These are phyloP conservation scores for Apodemus sylvaticus DNA, from an alignment of 2,113 vertebrate genomes.

Conservation along the genomic window DNA sequence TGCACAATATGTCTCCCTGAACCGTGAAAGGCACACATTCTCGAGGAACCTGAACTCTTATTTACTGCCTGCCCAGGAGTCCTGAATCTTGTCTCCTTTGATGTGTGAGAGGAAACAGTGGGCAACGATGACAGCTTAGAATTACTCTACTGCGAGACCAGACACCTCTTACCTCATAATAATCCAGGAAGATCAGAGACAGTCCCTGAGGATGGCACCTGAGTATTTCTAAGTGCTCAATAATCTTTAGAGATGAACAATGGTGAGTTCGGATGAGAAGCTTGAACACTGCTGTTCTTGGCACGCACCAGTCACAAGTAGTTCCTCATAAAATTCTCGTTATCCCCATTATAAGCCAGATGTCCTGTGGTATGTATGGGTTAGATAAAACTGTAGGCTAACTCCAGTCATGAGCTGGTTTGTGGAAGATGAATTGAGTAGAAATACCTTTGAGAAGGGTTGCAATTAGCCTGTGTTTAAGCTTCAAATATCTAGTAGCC, in stretches of 20 bases:
- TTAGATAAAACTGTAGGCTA: not conserved
- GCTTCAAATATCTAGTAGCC: not conserved
- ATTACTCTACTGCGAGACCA: not conserved
- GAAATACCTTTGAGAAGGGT: not conserved
- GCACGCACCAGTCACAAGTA: not conserved
- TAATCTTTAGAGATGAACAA: not conserved
- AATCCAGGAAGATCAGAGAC: not conserved
- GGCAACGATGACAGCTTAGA: not conserved
- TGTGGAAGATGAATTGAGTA: not conserved
- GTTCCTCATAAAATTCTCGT: not conserved
- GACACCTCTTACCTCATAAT: not conserved
- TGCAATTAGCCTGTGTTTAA: not conserved
- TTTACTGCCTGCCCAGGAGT: not conserved
- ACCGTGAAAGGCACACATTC: not conserved
- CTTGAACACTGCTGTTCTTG: not conserved
- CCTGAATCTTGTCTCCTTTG: not conserved
- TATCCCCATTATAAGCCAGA: not conserved
- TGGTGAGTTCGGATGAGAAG: not conserved
- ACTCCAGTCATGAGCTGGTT: not conserved
- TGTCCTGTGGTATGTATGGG: slow-evolving; percentile 7
- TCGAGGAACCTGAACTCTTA: not conserved
- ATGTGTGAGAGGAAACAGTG: not conserved
- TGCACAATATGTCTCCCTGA: not conserved
- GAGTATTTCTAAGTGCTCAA: not conserved
- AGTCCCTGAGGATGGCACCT: not conserved